These are phyloP conservation scores for Cydia fagiglandana DNA, from an alignment of 1,140 invertebrate species.

Conservation along the genomic window DNA sequence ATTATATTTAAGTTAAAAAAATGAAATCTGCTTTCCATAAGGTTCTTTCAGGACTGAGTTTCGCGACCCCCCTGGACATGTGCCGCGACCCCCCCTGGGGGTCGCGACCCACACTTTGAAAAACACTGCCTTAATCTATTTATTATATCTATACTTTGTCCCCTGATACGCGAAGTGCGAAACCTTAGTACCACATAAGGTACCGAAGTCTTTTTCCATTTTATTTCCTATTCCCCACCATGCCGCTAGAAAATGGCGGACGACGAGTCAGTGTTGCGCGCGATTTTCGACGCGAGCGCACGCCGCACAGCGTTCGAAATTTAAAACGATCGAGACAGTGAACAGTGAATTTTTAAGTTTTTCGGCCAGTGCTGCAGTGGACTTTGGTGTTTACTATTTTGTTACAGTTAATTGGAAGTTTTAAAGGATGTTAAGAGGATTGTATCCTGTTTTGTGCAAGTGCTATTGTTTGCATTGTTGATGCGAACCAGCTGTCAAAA, in stretches of 20 bases:
- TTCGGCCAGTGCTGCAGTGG: constrained; percentile 22
- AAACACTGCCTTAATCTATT: not conserved
- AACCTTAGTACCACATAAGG: not conserved
- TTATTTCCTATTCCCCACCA: constrained; percentile 28
- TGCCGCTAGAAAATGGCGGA: constrained; percentile 21
- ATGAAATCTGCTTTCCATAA: no score
- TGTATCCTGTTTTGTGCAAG: constrained; percentile 19
- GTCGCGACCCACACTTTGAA: no score
- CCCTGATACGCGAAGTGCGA: not conserved
- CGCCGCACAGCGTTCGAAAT: constrained; percentile 22
- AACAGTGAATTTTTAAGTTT: constrained; percentile 5
- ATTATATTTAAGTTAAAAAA: no score
- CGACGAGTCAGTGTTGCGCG: constrained; percentile 16
- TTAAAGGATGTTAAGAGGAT: not conserved
- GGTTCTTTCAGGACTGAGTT: no score
- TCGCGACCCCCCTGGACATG: no score
- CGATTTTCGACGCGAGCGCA: constrained; percentile 29
- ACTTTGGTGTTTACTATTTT: constrained; percentile 6
- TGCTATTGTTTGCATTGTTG: constrained; percentile 31
- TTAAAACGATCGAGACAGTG: constrained; percentile 28
- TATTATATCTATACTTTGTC: not conserved
- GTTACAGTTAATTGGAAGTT: not conserved
- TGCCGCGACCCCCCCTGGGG: no score
- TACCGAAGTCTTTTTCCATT: not conserved
- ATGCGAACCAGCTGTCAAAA: constrained; percentile 28